Percentiles rank a stretch among this genome's conserved stretches.
phyloP scores from a whole-genome alignment of 1,140 invertebrate genomes.

The Drosophila athabasca region DNA sequence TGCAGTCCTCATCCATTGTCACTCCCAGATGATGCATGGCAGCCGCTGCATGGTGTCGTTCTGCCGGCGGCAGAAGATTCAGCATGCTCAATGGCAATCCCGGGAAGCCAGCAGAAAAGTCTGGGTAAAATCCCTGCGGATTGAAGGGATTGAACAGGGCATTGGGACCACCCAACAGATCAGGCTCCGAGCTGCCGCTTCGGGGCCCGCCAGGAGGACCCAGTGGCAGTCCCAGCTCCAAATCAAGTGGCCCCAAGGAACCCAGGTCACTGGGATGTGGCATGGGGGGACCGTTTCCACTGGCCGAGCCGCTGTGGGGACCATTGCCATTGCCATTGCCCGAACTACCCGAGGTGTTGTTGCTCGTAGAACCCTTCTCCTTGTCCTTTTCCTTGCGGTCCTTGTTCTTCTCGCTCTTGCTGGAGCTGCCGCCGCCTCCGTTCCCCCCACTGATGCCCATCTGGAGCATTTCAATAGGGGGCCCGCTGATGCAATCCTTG shows the following conservation, averaged over 20 bases:
- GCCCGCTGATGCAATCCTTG: slow-evolving; percentile 92
- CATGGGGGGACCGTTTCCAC: slow-evolving; percentile 40
- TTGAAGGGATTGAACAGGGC: slow-evolving; percentile 89
- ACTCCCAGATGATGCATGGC: slow-evolving; percentile 81
- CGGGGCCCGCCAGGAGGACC: slow-evolving; percentile 84
- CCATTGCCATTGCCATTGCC: slow-evolving; percentile 27
- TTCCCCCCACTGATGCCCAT: slow-evolving; percentile 85
- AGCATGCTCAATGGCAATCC: slow-evolving; percentile 91
- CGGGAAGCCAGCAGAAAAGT: slow-evolving; percentile 90
- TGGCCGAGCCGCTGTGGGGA: slow-evolving; percentile 11
- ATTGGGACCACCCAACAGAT: slow-evolving; percentile 85
- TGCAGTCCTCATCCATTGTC: slow-evolving; percentile 87
- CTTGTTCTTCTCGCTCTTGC: slow-evolving; percentile 63
- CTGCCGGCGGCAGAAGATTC: slow-evolving; percentile 90
- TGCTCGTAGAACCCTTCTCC: slow-evolving; percentile 48
- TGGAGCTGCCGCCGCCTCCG: slow-evolving; percentile 44
- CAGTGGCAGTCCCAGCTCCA: slow-evolving; percentile 68
- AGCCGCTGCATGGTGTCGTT: slow-evolving; percentile 85
- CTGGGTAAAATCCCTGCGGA: slow-evolving; percentile 90
- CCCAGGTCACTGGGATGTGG: slow-evolving; percentile 60
- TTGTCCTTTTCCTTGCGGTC: slow-evolving; percentile 80
- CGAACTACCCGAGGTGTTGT: slow-evolving; percentile 22
- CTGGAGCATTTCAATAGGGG: slow-evolving; percentile 88
- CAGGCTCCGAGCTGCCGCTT: slow-evolving; percentile 87
- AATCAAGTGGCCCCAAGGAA: slow-evolving; percentile 57